These are phyloP conservation scores for Prietella phreatophila DNA, from an alignment of 2,113 vertebrate species.

Conservation along the genomic window DNA sequence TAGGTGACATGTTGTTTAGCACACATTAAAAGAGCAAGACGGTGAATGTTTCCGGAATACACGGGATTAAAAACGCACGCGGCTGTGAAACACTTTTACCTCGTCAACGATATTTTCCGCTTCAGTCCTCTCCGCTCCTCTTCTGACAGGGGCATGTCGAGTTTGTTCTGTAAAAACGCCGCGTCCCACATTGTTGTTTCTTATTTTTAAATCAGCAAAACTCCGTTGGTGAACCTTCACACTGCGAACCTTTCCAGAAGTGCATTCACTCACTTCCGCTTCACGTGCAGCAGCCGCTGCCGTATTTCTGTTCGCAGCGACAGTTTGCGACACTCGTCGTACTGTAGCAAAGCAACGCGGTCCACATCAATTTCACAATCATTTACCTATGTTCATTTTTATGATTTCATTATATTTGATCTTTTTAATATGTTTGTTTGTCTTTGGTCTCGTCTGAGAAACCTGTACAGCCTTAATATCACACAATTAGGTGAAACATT, in stretches of 20 bases:
- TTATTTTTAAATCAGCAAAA: not conserved
- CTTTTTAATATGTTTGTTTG: not conserved
- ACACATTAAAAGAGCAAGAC: too few species aligned
- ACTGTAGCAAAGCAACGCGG: not conserved
- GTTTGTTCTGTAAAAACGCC: not conserved
- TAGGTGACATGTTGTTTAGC: too few species aligned
- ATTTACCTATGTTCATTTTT: not conserved
- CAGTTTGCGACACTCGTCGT: conserved; percentile 33
- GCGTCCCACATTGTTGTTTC: not conserved
- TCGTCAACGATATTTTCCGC: conserved; percentile 68
- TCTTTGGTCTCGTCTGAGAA: not conserved
- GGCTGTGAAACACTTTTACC: conserved; percentile 51
- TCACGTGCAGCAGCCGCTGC: conserved; percentile 52
- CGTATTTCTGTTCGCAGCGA: conserved; percentile 56
- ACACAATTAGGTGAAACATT: not conserved
- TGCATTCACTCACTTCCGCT: not conserved
- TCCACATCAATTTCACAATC: not conserved
- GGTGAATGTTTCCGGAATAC: not conserved
- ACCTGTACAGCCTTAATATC: not conserved
- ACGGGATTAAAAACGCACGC: not conserved
- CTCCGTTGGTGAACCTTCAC: not conserved
- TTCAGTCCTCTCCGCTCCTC: conserved; percentile 59
- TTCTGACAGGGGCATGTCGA: not conserved
- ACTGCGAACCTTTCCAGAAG: not conserved
- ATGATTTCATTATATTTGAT: not conserved